Evolutionary conservation across 1,140 invertebrate species (phyloP).

Genomic region (Pissodes strobi): DNA sequence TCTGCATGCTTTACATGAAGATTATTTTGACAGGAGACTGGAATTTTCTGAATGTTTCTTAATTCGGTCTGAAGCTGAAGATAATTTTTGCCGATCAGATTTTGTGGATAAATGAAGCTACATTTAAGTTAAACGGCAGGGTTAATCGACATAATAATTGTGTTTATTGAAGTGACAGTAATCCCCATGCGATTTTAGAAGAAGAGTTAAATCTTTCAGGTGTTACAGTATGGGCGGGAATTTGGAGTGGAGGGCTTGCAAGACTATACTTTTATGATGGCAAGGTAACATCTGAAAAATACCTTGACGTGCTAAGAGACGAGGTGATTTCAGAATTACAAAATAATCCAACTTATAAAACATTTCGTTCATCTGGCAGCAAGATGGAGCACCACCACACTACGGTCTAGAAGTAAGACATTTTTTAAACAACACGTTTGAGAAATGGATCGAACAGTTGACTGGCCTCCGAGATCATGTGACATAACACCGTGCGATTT

Average conservation of each 20-base stretch:
- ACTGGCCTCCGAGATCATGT: no score
- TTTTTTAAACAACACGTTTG: no score
- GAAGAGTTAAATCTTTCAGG: constrained; percentile 12
- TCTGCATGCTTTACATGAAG: constrained; percentile 10
- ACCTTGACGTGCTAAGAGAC: not conserved
- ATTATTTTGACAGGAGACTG: constrained; percentile 12
- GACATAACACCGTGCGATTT: no score
- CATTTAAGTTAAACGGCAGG: constrained; percentile 16
- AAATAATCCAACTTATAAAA: not conserved
- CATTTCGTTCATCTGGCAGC: no score
- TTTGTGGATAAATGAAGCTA: constrained; percentile 22
- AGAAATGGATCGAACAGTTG: no score
- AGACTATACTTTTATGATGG: not conserved
- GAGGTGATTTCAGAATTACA: not conserved
- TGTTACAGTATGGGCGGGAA: not conserved
- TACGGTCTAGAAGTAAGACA: no score
- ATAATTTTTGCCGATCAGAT: no score
- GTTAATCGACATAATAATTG: constrained; percentile 26
- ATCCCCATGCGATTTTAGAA: constrained; percentile 13
- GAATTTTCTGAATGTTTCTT: no score
- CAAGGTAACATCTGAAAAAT: not conserved
- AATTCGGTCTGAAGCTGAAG: no score
- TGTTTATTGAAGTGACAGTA: constrained; percentile 11
- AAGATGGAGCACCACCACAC: no score
- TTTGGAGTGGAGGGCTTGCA: not conserved